A percentile compares a stretch with the other conserved stretches of the same genome.
Conservation (phyloP, 2,888 invertebrate genomes). For the Ichneumoninae sp. region DNA sequence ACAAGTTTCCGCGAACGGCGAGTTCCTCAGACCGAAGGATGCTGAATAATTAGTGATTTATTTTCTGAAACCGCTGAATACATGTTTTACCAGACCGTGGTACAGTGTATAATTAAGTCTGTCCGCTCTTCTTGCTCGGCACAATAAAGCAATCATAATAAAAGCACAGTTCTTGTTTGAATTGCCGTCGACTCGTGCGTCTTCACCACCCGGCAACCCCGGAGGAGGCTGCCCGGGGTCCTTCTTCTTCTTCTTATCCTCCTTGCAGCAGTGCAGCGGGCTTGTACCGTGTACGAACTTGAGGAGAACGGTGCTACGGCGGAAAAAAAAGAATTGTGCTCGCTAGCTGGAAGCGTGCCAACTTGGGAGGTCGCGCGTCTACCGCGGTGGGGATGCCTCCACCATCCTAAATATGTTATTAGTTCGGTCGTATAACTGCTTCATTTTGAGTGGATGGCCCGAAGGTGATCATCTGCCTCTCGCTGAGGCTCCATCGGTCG, state of each 20-base stretch:
- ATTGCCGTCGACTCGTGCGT: slow-evolving; percentile 56
- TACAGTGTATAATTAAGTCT: slow-evolving; percentile 64
- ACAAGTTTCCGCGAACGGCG: slow-evolving; percentile 1
- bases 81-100: not conserved
- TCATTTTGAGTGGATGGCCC: slow-evolving; percentile 83
- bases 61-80: slow-evolving; percentile 42
- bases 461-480: slow-evolving; percentile 82
- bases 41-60: slow-evolving; percentile 40
- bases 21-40: not conserved
- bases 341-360: slow-evolving; percentile 81
- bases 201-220: slow-evolving; percentile 49
- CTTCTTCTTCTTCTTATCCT: slow-evolving; percentile 30
- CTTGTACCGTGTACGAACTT: slow-evolving; percentile 31
- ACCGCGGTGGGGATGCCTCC: slow-evolving; percentile 76
- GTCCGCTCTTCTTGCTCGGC: slow-evolving; percentile 64
- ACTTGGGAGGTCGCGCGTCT: slow-evolving; percentile 83
- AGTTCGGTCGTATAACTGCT: slow-evolving; percentile 84
- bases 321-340: slow-evolving; percentile 59
- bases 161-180: slow-evolving; percentile 64
- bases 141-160: slow-evolving; percentile 69
- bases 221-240: slow-evolving; percentile 18
- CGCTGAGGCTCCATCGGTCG: slow-evolving; percentile 43
- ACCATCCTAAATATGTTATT: slow-evolving; percentile 84
- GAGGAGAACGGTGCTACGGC: slow-evolving; percentile 54
- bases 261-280: slow-evolving; percentile 45